Percentiles rank a stretch among this genome's conserved stretches.
phyloP scores from a whole-genome alignment of 1,140 invertebrate genomes.

The Gonioctena quinquepunctata region DNA sequence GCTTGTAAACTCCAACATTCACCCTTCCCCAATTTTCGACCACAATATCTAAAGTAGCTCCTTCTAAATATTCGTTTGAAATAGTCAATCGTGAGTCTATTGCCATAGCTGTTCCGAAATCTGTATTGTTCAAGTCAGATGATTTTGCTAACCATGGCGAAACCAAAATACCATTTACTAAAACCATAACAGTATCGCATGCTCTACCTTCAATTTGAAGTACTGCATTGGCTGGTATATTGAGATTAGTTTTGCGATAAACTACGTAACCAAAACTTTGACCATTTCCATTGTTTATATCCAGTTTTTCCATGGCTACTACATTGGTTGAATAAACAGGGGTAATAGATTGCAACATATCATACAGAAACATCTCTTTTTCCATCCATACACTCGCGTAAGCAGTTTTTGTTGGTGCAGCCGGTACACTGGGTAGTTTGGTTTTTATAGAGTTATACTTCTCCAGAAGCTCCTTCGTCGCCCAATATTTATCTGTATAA shows the following conservation, averaged over 20 bases:
- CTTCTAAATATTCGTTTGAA: conserved; percentile 25
- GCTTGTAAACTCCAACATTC: conserved; percentile 60
- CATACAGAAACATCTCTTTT: conserved; percentile 39
- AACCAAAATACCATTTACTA: conserved; percentile 55
- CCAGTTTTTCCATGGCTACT: conserved; percentile 61
- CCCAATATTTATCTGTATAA: conserved; percentile 57
- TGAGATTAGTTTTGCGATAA: conserved; percentile 54
- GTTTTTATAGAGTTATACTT: conserved; percentile 55
- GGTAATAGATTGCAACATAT: conserved; percentile 41
- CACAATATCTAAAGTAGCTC: conserved; percentile 58
- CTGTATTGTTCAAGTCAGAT: conserved; percentile 43
- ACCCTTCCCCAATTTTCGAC: conserved; percentile 65
- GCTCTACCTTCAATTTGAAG: conserved; percentile 57
- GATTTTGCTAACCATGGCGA: conserved; percentile 46
- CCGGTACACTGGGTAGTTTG: conserved; percentile 48
- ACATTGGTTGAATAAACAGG: conserved; percentile 20
- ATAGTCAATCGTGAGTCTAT: conserved; percentile 44
- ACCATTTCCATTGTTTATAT: conserved; percentile 60
- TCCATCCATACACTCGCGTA: conserved; percentile 23
- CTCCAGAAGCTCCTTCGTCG: conserved; percentile 45
- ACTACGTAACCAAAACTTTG: conserved; percentile 66
- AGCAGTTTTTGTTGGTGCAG: background rate
- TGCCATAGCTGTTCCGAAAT: conserved; percentile 57
- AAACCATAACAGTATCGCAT: conserved; percentile 60
- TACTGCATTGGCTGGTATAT: conserved; percentile 34